These are phyloP conservation scores for Cheilosia urbana DNA, from an alignment of 2,888 invertebrate genomes.

Conservation along the genomic window DNA sequence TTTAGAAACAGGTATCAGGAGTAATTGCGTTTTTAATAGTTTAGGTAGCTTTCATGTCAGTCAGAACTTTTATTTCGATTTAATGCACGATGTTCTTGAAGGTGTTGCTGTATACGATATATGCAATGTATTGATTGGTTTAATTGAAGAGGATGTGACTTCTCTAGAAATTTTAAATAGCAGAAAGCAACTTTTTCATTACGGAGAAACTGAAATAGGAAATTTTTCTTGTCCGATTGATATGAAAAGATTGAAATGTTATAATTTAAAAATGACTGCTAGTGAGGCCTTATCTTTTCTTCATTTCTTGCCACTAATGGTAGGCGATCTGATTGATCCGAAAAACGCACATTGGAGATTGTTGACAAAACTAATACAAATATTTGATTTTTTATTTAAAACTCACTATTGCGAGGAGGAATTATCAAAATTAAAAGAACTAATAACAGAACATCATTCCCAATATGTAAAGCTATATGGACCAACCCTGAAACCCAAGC, in stretches of 20 bases:
- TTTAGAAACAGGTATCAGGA: background rate
- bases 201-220: background rate
- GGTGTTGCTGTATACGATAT: background rate
- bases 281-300: background rate
- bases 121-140: background rate
- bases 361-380: background rate
- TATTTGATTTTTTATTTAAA: no score
- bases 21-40: no score
- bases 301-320: constrained; percentile 1
- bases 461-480: background rate
- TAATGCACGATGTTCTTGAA: no score
- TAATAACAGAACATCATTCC: background rate
- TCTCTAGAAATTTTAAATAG: background rate
- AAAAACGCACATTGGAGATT: background rate
- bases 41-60: no score
- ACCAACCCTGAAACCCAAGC: background rate
- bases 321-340: constrained; percentile 3
- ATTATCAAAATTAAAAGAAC: background rate
- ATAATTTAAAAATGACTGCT: no score
- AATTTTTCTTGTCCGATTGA: background rate
- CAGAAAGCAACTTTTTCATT: constrained; percentile 49
- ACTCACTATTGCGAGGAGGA: background rate
- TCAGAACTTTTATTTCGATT: no score
- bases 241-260: constrained; percentile 1
- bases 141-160: background rate